Conservation (phyloP, 64 coral and sea anemone genomes). For the Acropora tenuis region DNA sequence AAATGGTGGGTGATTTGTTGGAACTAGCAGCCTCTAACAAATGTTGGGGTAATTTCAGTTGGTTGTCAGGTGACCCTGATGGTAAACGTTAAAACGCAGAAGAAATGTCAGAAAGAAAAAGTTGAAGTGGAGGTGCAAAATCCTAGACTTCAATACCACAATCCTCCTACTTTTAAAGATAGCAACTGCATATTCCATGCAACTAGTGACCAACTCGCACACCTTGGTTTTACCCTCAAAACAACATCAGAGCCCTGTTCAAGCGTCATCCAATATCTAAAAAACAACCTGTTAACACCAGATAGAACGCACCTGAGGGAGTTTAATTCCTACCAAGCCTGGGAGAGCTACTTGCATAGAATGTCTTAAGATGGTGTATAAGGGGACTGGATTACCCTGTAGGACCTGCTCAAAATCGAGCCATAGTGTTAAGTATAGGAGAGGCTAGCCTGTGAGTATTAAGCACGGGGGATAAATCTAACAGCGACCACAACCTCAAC, state of each 20-base stretch:
- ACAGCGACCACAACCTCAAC: conserved; percentile 10
- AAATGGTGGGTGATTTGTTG: conserved; percentile 43
- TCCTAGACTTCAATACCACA: conserved; percentile 25
- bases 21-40: conserved; percentile 36
- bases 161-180: conserved; percentile 39
- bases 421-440: not conserved
- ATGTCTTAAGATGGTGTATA: conserved; percentile 10
- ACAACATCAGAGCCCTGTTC: not conserved
- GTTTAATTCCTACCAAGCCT: not conserved
- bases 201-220: conserved; percentile 47
- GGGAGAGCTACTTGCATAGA: conserved; percentile 32
- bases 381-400: conserved; percentile 36
- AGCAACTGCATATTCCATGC: conserved; percentile 51
- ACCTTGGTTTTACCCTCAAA: not conserved
- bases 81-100: not conserved
- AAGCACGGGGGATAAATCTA: not conserved
- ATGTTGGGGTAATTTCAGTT: not conserved
- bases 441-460: conserved; percentile 1
- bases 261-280: not conserved
- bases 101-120: conserved; percentile 42
- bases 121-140: conserved; percentile 21
- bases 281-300: too few relatives aligned
- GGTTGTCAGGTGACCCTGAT: not conserved
- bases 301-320: too few relatives aligned
- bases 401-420: conserved; percentile 26